Evolutionary conservation across 2,888 invertebrate species (phyloP).

Genomic region (Rotaria sp.): DNA sequence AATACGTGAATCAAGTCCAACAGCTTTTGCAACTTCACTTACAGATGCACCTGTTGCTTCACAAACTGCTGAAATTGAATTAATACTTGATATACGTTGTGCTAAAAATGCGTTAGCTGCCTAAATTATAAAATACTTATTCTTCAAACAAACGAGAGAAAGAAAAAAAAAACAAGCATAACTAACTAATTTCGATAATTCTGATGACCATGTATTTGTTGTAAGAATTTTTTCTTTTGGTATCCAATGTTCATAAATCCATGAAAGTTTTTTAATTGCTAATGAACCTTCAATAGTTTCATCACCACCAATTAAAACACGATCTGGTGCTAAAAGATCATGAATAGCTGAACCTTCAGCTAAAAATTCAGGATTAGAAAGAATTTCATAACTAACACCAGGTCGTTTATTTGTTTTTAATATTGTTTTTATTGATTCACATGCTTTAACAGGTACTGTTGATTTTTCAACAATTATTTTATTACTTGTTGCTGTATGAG

Average conservation of each 20-base stretch:
- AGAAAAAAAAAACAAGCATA: neutral
- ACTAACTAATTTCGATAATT: conserved; percentile 81
- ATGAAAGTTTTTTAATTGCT: conserved; percentile 74
- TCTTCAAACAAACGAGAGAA: neutral
- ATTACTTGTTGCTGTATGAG: conserved; percentile 66
- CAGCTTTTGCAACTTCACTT: conserved; percentile 86
- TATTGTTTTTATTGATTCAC: conserved; percentile 90
- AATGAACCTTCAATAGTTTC: conserved; percentile 69
- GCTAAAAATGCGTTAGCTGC: conserved; percentile 93
- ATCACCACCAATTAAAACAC: conserved; percentile 92
- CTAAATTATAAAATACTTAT: neutral
- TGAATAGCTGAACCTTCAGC: conserved; percentile 94
- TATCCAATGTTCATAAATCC: conserved; percentile 92
- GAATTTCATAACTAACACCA: conserved; percentile 14
- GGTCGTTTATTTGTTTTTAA: conserved; percentile 55
- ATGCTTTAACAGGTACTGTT: conserved; percentile 93
- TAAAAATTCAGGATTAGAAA: conserved; percentile 92
- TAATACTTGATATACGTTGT: conserved; percentile 94
- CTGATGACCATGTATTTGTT: conserved; percentile 98
- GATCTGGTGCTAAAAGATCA: conserved; percentile 81
- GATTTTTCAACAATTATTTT: conserved; percentile 99
- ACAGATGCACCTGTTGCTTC: conserved; percentile 97
- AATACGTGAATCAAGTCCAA: conserved; percentile 86
- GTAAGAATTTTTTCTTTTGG: conserved; percentile 82
- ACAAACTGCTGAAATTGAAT: conserved; percentile 90